Evolutionary conservation across 2,113 vertebrate species (phyloP), one percentile per base, ranked within the genome.

Genomic region (Willisornis vidua): DNA sequence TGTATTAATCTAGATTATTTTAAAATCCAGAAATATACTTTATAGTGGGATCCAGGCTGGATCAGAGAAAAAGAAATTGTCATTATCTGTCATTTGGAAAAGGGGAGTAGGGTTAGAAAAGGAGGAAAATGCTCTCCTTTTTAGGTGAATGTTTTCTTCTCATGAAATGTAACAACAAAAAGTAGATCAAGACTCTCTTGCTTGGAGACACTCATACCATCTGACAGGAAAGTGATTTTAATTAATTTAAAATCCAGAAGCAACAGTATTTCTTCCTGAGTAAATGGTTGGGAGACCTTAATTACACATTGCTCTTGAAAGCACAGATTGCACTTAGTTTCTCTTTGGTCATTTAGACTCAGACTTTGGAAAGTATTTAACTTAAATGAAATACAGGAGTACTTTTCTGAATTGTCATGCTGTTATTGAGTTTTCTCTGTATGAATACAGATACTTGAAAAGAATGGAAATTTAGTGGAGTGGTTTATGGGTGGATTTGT

Each of bases 181-280:
- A 70, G 26, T 66, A 90, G 83, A 95, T 73, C 49, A 49, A 83
- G 79, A 80, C 15, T 35, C 51, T 79, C 62, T 70, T 86, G 19
- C 79, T 70, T 83, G 41, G 45, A 94, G 78, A 90, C 48, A 49
- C 3, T 95, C 46, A 74, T 89, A 39, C 26, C 39, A 61, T 73
- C 85, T 76, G 85, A 94, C 85, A 93, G 74, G 67, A 65, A 94
- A 83, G 79, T 79, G 37, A 79, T 82, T 93, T 87, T 91, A 83
- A 82, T 85, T n/a, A 68, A 82, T 75, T 83, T 83, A 70, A 94
- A 86, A 89, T 90, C 83, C 45, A 83, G 55, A 61, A 91, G 78
- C 78, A 93, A 61, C 63, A 87, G 19, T 95, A 68, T 93, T 93
- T 89, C 57, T 91, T 90, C 41, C 51, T 57, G 49, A 73, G 31